Percentiles rank a stretch among this genome's conserved stretches.
Conservation (phyloP, 2,113 vertebrate genomes). For the Myiozetetes cayanensis region DNA sequence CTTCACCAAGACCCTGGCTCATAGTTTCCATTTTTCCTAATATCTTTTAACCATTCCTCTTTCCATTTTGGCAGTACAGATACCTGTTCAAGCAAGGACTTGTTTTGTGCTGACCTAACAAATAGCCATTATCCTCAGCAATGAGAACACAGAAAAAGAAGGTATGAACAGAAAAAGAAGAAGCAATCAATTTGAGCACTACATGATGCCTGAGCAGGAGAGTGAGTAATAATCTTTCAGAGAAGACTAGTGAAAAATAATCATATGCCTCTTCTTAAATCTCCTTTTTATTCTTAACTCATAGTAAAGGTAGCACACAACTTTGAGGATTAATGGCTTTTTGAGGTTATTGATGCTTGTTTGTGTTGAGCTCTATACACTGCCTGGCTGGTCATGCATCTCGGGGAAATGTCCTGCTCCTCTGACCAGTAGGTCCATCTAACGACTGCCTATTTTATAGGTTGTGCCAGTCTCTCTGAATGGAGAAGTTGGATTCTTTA, state of each 20-base stretch:
- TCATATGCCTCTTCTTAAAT: neutral
- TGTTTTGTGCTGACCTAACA: neutral
- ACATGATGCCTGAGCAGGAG: neutral
- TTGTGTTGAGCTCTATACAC: neutral
- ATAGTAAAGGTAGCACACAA: neutral
- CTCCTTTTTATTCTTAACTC: neutral
- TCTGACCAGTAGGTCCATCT: neutral
- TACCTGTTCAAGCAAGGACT: neutral
- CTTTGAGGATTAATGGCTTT: neutral
- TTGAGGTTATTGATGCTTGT: neutral
- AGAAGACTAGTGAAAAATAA: neutral
- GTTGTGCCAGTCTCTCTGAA: neutral
- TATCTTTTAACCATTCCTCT: neutral
- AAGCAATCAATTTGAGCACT: neutral
- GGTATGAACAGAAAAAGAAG: neutral
- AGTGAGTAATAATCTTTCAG: neutral
- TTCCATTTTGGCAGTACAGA: neutral
- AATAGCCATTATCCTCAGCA: neutral
- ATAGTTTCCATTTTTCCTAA: neutral
- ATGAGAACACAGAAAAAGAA: neutral
- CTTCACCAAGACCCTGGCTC: neutral
- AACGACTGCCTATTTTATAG: neutral
- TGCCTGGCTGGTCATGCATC: neutral
- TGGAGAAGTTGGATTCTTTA: neutral
- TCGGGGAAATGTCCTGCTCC: neutral